Base-by-base conservation (phyloP, 2,888 invertebrate genomes). In the Patella ulyssiponensis region DNA sequence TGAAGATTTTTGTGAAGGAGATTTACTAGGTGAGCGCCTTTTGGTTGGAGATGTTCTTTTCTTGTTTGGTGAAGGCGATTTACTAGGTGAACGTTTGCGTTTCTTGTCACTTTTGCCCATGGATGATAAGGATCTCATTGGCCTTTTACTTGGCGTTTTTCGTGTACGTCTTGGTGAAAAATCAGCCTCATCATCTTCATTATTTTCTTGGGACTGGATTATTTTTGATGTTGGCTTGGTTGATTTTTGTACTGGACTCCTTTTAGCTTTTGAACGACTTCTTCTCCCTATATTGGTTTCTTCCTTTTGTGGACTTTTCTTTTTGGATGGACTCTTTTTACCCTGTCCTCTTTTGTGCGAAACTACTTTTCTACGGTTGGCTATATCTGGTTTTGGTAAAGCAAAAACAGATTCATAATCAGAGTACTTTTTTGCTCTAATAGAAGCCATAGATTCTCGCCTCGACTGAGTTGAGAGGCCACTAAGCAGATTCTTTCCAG, bases 401-500 rank as follows among this genome's bases (percentile, higher is more conserved):
- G 64, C 23, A 64, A 64, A 64, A 9, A 11, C 64, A 64, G 20
- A 23, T 12, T 64, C 64, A 23, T 20, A 64, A 11, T 64, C 64
- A 23, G 64, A 64, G 20, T 23, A 64, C 14, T 64, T 64, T 15
- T 17, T 54, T 11, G 75, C 69, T 53, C 75, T 51, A 17, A 75
- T 70, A 54, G 70, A 33, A 17, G 52, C 75, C 27, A 70, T 33
- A 33, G 58, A 53, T 64, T 75, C 71, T n/a, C 75, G 58, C 12
- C 71, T 33, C 7, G 74, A 52, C 15, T 71, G 56, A 27, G 71
- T n/a, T 27, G 71, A 15, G 17, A 64, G 72, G 51, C 69, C 53
- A 33, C 23, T n/a, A 11, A 79, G 54, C 12, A 77, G 53, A 56
- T 69, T 78, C 14, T 76, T 77, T 20, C 79, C 80, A 15, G 79